Evolutionary conservation across 2,888 invertebrate genomes (phyloP).

Genomic region (Antheraea assamensis): DNA sequence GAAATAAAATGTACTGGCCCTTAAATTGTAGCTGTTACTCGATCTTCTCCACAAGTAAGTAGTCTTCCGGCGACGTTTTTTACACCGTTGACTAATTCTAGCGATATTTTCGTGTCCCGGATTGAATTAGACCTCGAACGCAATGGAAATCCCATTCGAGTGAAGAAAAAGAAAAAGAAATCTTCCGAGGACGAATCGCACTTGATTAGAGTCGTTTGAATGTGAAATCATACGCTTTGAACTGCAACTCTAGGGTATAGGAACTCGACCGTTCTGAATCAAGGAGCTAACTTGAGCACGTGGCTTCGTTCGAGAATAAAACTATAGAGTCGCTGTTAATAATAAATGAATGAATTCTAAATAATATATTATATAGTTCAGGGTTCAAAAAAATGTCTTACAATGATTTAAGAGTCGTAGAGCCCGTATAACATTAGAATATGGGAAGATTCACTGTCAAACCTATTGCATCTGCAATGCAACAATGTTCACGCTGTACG

Average conservation of each 20-base stretch:
- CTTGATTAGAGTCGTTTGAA: slow-evolving; percentile 14
- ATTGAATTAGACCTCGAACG: slow-evolving; percentile 66
- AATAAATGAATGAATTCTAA: no score
- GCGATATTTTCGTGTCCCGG: slow-evolving; percentile 65
- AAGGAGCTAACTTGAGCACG: no score
- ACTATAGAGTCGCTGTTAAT: no score
- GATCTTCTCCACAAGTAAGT: slow-evolving; percentile 26
- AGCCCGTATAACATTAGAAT: no score
- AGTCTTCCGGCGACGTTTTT: slow-evolving; percentile 52
- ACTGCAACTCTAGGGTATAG: not conserved
- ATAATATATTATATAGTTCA: no score
- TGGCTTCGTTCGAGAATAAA: no score
- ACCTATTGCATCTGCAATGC: no score
- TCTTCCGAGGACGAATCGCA: slow-evolving; percentile 17
- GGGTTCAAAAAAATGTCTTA: no score
- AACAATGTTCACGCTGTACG: no score
- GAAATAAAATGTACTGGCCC: slow-evolving; percentile 11
- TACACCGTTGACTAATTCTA: slow-evolving; percentile 58
- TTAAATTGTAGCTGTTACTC: no score
- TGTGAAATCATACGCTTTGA: not conserved
- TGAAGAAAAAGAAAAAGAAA: slow-evolving; percentile 36
- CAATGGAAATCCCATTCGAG: slow-evolving; percentile 11
- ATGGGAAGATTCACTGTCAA: no score
- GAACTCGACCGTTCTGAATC: not conserved
- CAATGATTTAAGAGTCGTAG: no score